Percentiles rank a stretch among this genome's conserved stretches.
phyloP scores from a whole-genome alignment of 1,140 invertebrate species.

The Pogonomyrmex barbatus region DNA sequence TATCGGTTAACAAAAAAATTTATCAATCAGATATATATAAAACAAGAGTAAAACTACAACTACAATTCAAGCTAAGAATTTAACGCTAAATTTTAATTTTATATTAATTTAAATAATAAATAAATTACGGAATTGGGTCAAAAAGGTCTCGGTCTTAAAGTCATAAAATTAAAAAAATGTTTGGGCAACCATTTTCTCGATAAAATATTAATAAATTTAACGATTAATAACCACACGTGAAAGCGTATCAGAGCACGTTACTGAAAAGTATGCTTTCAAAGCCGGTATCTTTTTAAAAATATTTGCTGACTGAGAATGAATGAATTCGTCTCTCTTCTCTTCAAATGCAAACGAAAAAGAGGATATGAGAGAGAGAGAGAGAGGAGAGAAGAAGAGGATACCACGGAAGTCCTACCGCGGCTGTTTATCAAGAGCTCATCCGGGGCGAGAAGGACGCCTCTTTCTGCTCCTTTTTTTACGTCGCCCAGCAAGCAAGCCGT shows the following conservation, averaged over 20 bases:
- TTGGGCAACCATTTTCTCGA: not conserved
- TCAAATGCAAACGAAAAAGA: conserved; percentile 32
- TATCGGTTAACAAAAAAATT: no score
- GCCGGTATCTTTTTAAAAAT: conserved; percentile 6
- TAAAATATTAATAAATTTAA: not conserved
- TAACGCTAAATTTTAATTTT: no score
- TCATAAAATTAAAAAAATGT: not conserved
- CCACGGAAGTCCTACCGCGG: conserved; percentile 50
- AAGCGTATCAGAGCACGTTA: not conserved
- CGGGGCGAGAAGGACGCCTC: conserved; percentile 43
- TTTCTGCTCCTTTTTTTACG: conserved; percentile 1
- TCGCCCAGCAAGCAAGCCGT: conserved; percentile 34
- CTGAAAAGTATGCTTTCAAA: not conserved
- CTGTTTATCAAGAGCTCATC: conserved; percentile 65
- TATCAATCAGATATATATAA: not conserved
- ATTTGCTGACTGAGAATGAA: conserved; percentile 5
- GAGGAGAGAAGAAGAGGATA: not conserved
- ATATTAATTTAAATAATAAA: no score
- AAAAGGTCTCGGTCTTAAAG: no score
- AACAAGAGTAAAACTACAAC: not conserved
- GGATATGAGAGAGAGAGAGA: not conserved
- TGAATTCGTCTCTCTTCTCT: conserved; percentile 31
- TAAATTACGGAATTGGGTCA: no score
- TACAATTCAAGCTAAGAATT: no score
- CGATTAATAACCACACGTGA: not conserved